phyloP scores from a whole-genome alignment of 2,888 invertebrate species.

The Elegia similella region DNA sequence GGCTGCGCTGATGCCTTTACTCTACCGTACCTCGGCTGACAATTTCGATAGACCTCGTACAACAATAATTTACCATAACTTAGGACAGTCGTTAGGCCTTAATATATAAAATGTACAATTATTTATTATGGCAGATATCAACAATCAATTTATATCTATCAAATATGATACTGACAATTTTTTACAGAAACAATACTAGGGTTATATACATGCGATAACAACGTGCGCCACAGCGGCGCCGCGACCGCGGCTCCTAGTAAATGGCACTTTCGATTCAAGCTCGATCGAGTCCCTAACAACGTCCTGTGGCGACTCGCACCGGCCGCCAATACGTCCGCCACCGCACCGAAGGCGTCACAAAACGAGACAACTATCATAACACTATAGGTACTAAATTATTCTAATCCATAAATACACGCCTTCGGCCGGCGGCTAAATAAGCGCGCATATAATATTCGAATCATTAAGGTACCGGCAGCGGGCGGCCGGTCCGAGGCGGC shows the following conservation, averaged over 20 bases:
- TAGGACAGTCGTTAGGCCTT: slow-evolving; percentile 80
- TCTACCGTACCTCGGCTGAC: slow-evolving; percentile 43
- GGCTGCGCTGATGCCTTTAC: slow-evolving; percentile 38
- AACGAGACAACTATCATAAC: slow-evolving; percentile 36
- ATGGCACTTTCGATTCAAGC: slow-evolving; percentile 61
- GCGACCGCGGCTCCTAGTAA: slow-evolving; percentile 35
- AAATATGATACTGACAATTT: slow-evolving; percentile 68
- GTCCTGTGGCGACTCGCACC: slow-evolving; percentile 27
- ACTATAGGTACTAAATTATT: slow-evolving; percentile 49
- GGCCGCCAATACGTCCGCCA: slow-evolving; percentile 26
- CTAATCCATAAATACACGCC: slow-evolving; percentile 53
- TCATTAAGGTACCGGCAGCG: slow-evolving; percentile 36
- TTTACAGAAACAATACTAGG: slow-evolving; percentile 66
- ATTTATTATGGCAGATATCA: slow-evolving; percentile 80
- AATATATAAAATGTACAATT: slow-evolving; percentile 74
- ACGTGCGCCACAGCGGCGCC: slow-evolving; percentile 44
- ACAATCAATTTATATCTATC: slow-evolving; percentile 72
- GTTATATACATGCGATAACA: slow-evolving; percentile 58
- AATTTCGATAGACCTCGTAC: slow-evolving; percentile 52
- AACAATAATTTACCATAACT: slow-evolving; percentile 67
- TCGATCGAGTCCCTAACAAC: slow-evolving; percentile 27
- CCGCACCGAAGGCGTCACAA: slow-evolving; percentile 40
- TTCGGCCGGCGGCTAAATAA: slow-evolving; percentile 37
- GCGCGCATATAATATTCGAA: slow-evolving; percentile 44
- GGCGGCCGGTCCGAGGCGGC: slow-evolving; percentile 31